Evolutionary conservation across 2,797 vertebrate species (phyloP), one percentile per base, ranked within the genome.

Genomic region (Argya squamiceps): DNA sequence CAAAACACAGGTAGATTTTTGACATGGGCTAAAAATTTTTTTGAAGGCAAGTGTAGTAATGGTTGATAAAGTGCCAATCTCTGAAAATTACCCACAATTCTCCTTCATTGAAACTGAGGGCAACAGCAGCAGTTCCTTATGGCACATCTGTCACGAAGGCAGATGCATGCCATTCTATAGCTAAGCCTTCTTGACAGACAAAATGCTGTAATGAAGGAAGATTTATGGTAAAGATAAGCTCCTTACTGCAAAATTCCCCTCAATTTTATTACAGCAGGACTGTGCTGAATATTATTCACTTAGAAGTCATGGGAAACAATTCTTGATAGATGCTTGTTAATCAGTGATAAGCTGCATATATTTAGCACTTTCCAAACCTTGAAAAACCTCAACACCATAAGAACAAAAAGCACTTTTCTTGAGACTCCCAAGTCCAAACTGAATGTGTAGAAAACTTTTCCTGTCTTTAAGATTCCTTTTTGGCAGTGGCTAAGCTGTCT

Each of bases 211-310:
- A 95, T 93, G 94, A 92, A 92, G 88, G 79, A 74, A 86, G 73
- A 93, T 90, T 84, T 93, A 96, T 92, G 47, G 59, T 79, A 76
- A 96, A 94, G 83, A 88, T 96, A 92, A 95, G 47, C 80, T 90
- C 58, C 63, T 93, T 82, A 89, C 70, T 76, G 77, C 77, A 84
- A 79, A 96, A 67, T 79, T 95, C 86, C 52, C n/a, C 67, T 88
- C 78, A 30, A 21, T 88, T 93, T 95, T 90, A 92, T 94, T 91
- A 56, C 55, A 82, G 69, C 12, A 50, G 37, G 32, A 23, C 85
- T 92, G 36, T 86, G 88, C 80, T 79, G 65, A 94, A 65, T 87
- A 90, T 78, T 90, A 82, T 43, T 90, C 75, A 73, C 55, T 87
- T 87, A 70, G 67, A 90, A 95, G 70, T 71, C 77, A 86, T 3